These are phyloP conservation scores for Ctenochaetus hawaiiensis DNA, from an alignment of 2,797 vertebrate genomes.

Conservation along the genomic window DNA sequence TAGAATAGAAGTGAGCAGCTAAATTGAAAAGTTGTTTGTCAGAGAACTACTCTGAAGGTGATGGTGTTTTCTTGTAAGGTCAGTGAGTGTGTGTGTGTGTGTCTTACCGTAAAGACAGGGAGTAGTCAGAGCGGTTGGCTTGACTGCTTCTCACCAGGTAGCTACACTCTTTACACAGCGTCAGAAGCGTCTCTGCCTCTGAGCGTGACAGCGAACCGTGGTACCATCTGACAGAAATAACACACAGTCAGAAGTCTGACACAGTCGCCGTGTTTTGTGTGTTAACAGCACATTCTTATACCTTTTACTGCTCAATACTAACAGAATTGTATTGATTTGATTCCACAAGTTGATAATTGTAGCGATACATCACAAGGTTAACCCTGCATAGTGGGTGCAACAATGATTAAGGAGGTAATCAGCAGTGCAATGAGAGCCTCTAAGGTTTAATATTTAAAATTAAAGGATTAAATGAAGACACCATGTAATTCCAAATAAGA, in stretches of 20 bases:
- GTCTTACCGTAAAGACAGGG: slow-evolving; percentile 90
- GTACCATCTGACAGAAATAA: slow-evolving; percentile 89
- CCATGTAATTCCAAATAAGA: neutral
- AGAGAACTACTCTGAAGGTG: slow-evolving; percentile 2
- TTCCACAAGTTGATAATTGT: neutral
- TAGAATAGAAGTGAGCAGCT: slow-evolving; percentile 30
- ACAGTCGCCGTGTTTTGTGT: neutral
- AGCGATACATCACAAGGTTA: slow-evolving; percentile 5
- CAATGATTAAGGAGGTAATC: neutral
- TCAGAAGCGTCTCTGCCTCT: slow-evolving; percentile 90
- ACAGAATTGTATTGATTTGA: neutral
- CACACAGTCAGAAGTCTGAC: slow-evolving; percentile 1
- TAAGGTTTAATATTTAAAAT: neutral
- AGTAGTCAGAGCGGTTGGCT: slow-evolving; percentile 91
- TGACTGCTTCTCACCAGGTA: slow-evolving; percentile 94
- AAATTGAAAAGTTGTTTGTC: slow-evolving; percentile 34
- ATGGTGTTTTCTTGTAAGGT: neutral
- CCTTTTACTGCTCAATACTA: neutral
- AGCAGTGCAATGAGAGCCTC: neutral
- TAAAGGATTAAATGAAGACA: neutral
- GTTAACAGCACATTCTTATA: neutral
- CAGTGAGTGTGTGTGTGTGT: neutral
- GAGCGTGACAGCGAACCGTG: slow-evolving; percentile 91
- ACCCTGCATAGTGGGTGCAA: neutral
- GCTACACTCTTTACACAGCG: slow-evolving; percentile 93